Evolutionary conservation across 2,797 vertebrate genomes (phyloP).

Genomic region (Peromyscus eremicus): DNA sequence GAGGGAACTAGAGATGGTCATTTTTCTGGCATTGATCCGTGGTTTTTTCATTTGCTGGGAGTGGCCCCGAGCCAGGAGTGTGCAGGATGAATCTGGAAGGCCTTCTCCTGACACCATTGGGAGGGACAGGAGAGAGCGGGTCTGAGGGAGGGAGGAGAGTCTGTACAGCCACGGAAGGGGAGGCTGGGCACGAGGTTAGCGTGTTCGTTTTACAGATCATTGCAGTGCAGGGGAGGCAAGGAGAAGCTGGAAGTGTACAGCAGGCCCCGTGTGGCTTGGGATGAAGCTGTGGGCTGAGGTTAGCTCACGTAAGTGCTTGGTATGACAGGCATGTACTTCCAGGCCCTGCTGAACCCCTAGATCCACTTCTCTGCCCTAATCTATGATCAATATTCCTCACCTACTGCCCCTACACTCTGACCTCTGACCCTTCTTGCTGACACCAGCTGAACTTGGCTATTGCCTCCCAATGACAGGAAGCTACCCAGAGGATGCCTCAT

Average conservation of each 20-base stretch:
- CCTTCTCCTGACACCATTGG: not conserved
- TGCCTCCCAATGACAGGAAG: not conserved
- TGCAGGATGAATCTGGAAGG: not conserved
- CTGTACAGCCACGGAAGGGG: not conserved
- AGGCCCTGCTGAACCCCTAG: no score
- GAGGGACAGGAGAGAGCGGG: not conserved
- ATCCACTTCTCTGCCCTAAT: not conserved
- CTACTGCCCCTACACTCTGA: not conserved
- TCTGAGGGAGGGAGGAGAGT: accelerated
- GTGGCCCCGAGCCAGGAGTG: not conserved
- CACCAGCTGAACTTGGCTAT: not conserved
- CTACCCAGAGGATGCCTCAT: not conserved
- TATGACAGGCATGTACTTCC: not conserved
- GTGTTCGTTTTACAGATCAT: not conserved
- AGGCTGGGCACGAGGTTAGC: not conserved
- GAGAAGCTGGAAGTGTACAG: not conserved
- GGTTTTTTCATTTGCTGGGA: conserved; percentile 45
- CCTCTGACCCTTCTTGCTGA: not conserved
- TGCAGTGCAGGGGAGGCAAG: not conserved
- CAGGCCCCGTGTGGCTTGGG: not conserved
- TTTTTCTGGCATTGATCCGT: conserved; percentile 67
- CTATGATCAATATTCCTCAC: accelerated
- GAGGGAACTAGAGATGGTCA: not conserved
- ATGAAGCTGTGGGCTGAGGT: not conserved
- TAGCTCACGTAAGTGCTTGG: no score